Conservation (phyloP, 2,797 vertebrate genomes). For the Vultur gryphus region DNA sequence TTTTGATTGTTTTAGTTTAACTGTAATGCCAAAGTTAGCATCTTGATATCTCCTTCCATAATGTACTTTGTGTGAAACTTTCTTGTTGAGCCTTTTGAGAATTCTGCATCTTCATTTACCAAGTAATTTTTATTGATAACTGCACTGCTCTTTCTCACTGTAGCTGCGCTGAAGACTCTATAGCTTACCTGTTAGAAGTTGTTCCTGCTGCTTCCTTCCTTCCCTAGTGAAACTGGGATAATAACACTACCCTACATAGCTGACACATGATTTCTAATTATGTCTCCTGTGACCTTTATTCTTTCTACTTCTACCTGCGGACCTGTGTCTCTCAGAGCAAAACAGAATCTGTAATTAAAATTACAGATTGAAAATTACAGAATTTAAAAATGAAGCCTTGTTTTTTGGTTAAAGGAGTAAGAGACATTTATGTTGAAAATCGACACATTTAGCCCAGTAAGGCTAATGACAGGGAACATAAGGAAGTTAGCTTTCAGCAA, state of each 20-base stretch:
- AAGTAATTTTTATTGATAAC: background rate
- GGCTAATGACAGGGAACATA: background rate
- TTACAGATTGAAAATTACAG: too few relatives aligned
- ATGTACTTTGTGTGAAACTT: background rate
- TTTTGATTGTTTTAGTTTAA: background rate
- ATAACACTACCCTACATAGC: background rate
- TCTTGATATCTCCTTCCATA: background rate
- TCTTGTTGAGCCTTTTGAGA: background rate
- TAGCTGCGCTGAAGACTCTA: background rate
- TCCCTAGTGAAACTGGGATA: background rate
- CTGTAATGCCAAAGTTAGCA: background rate
- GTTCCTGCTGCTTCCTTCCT: background rate
- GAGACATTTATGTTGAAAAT: background rate
- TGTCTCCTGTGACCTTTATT: background rate
- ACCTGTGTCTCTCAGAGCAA: background rate
- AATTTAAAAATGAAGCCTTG: background rate
- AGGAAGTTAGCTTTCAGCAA: background rate
- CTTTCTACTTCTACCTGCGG: background rate
- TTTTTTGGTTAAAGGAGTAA: background rate
- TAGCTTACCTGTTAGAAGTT: background rate
- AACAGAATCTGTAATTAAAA: background rate
- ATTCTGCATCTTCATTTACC: background rate
- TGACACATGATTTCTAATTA: background rate
- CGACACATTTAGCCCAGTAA: background rate
- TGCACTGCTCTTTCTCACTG: background rate